These are phyloP conservation scores for Tapirus terrestris DNA, from an alignment of 2,113 vertebrate genomes.

Conservation along the genomic window DNA sequence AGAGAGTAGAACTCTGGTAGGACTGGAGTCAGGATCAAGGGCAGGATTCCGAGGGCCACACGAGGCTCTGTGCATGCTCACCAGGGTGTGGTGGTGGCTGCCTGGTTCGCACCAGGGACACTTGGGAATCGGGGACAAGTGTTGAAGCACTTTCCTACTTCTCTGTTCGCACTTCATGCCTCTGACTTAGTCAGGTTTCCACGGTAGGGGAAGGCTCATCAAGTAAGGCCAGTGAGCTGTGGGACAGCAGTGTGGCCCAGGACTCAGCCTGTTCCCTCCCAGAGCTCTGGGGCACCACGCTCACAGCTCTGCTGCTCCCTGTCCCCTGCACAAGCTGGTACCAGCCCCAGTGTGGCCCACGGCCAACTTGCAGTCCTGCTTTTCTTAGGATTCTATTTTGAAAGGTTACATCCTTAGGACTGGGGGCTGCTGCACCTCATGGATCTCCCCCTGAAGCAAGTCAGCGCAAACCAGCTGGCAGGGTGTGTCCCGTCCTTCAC, in stretches of 20 bases:
- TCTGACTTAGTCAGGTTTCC: no score
- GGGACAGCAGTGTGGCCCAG: no score
- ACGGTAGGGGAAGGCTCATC: background rate
- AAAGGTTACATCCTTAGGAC: background rate
- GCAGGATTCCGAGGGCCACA: background rate
- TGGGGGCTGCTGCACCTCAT: background rate
- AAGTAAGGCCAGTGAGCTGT: background rate
- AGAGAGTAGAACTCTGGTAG: no score
- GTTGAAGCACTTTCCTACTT: background rate
- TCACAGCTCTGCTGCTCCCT: no score
- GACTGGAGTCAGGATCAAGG: no score
- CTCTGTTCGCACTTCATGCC: background rate
- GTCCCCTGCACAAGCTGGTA: background rate
- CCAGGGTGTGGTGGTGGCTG: accelerated
- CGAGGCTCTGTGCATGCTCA: no score
- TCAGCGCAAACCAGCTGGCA: background rate
- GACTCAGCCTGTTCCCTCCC: background rate
- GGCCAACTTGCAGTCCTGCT: background rate
- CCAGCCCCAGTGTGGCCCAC: background rate
- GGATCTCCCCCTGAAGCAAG: background rate
- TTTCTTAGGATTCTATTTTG: background rate
- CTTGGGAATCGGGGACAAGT: background rate
- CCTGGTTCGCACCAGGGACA: no score
- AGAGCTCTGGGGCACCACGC: background rate
- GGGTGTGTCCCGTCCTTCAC: background rate